These are phyloP conservation scores for Drosophila chauvacae DNA, from an alignment of 1,140 invertebrate species.

Conservation along the genomic window DNA sequence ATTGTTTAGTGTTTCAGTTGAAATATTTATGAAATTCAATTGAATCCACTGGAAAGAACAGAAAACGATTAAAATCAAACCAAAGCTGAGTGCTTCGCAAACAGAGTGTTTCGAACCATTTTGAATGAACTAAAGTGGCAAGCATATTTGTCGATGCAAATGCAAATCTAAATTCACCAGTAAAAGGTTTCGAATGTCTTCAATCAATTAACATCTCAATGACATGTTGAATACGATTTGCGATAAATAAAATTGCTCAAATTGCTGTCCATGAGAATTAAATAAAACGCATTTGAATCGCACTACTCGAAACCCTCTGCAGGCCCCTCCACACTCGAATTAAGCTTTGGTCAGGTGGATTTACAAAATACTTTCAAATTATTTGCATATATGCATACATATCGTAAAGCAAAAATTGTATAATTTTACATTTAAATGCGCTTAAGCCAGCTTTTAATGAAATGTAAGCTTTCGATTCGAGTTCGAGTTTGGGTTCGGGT, in stretches of 20 bases:
- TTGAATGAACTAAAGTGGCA: neutral
- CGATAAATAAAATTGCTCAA: conserved; percentile 24
- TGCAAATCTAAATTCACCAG: neutral
- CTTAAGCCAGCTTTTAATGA: conserved; percentile 75
- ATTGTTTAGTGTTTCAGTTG: neutral
- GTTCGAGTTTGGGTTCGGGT: conserved; percentile 21
- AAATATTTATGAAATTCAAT: conserved; percentile 1
- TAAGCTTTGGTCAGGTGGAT: conserved; percentile 50
- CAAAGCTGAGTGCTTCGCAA: neutral
- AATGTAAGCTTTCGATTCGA: conserved; percentile 71
- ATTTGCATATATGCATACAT: conserved; percentile 68
- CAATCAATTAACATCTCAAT: conserved; percentile 17
- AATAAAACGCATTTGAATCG: conserved; percentile 25
- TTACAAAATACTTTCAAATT: conserved; percentile 69
- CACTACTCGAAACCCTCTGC: conserved; percentile 10
- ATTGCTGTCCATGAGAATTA: conserved; percentile 28
- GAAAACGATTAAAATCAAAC: neutral
- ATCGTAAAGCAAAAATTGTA: conserved; percentile 64
- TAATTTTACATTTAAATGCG: conserved; percentile 77
- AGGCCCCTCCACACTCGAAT: conserved; percentile 2
- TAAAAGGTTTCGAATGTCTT: conserved; percentile 19
- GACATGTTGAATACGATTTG: conserved; percentile 23
- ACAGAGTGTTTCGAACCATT: neutral
- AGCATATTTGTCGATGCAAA: neutral
- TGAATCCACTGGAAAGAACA: neutral